These are phyloP conservation scores for Lipophrys pholis DNA, from an alignment of 2,113 vertebrate species.

Conservation along the genomic window DNA sequence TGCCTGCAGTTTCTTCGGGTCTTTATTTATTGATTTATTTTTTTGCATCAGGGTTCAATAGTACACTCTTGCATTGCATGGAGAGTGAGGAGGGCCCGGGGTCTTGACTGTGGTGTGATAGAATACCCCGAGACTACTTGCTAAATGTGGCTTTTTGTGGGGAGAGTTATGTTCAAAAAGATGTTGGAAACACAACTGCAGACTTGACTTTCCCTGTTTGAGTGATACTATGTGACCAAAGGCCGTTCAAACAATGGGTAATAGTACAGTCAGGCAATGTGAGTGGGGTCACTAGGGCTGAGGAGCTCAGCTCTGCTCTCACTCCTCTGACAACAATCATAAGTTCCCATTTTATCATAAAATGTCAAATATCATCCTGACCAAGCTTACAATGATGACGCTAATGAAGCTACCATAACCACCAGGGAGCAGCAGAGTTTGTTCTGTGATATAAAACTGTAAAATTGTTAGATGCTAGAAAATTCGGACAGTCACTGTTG, in stretches of 20 bases:
- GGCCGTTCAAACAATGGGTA: slow-evolving; percentile 10
- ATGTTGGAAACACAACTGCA: slow-evolving; percentile 53
- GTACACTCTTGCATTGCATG: slow-evolving; percentile 54
- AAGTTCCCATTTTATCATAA: slow-evolving; percentile 4
- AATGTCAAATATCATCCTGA: slow-evolving; percentile 25
- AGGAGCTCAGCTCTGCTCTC: slow-evolving; percentile 2
- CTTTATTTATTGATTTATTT: slow-evolving; percentile 25
- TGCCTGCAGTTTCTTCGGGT: slow-evolving; percentile 49
- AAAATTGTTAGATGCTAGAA: slow-evolving; percentile 17
- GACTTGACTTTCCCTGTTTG: slow-evolving; percentile 34
- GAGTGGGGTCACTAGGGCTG: slow-evolving; percentile 35
- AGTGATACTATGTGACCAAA: slow-evolving; percentile 20
- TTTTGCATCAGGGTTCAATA: slow-evolving; percentile 53
- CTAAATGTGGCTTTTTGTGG: slow-evolving; percentile 52
- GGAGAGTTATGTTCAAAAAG: slow-evolving; percentile 22
- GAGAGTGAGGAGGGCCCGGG: slow-evolving; percentile 37
- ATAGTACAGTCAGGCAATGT: slow-evolving; percentile 37
- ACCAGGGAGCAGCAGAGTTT: slow-evolving; percentile 78
- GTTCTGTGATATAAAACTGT: slow-evolving; percentile 26
- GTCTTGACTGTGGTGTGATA: slow-evolving; percentile 21
- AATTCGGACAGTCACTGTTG: not conserved
- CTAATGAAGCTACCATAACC: slow-evolving; percentile 55
- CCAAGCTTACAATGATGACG: slow-evolving; percentile 27
- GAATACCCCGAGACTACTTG: slow-evolving; percentile 50
- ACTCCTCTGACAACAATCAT: not conserved